Percentiles rank a stretch among this genome's conserved stretches.
phyloP scores from a whole-genome alignment of 1,140 invertebrate species.

The Acromyrmex heyeri region DNA sequence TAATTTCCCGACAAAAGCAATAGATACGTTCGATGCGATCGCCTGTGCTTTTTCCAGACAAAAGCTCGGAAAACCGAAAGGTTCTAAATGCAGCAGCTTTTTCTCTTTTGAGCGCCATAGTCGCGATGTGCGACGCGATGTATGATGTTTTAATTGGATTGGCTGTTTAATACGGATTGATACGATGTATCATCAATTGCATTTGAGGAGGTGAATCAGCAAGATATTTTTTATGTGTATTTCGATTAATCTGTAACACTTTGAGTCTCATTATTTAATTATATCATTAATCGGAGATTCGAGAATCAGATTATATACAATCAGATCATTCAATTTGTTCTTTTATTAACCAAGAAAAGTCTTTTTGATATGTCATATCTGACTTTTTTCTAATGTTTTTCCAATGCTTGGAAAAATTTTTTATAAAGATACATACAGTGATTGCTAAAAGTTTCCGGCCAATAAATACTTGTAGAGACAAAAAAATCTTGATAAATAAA shows the following conservation, averaged over 20 bases:
- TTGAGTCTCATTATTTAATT: not conserved
- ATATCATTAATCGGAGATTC: not conserved
- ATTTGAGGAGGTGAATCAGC: not conserved
- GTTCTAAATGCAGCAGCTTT: constrained; percentile 15
- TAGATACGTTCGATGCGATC: not conserved
- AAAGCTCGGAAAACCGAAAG: not conserved
- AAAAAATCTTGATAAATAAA: too few relatives aligned
- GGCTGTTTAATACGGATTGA: constrained; percentile 71
- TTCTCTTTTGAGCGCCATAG: constrained; percentile 51
- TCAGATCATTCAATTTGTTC: not conserved
- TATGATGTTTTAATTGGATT: constrained; percentile 75
- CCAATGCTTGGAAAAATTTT: too few relatives aligned
- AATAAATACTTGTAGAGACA: too few relatives aligned
- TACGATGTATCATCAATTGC: not conserved
- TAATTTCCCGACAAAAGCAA: not conserved
- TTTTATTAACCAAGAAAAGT: not conserved
- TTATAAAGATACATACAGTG: too few relatives aligned
- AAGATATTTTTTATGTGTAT: constrained; percentile 1
- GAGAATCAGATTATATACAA: not conserved
- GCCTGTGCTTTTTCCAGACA: not conserved
- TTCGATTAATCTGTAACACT: constrained; percentile 9
- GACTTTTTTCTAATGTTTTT: too few relatives aligned
- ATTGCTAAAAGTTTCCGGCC: too few relatives aligned
- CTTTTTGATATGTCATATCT: too few relatives aligned
- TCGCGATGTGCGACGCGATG: constrained; percentile 60